Evolutionary conservation across 2,797 vertebrate species (phyloP).

Genomic region (Danio tinwini): DNA sequence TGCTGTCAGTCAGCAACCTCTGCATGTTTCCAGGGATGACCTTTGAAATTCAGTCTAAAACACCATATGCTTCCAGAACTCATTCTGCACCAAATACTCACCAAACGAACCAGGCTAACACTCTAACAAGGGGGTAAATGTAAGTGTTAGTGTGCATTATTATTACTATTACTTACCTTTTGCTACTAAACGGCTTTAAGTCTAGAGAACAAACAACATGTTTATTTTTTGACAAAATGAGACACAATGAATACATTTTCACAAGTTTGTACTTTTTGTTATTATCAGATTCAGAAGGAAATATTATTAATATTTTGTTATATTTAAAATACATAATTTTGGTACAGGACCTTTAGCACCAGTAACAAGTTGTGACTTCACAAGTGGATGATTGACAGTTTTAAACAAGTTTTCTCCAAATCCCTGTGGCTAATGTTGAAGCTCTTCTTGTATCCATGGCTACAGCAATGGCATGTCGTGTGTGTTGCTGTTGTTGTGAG

Average conservation of each 20-base stretch:
- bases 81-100: conserved; percentile 40
- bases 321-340: neutral
- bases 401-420: conserved; percentile 46
- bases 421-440: conserved; percentile 43
- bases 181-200: too few species aligned
- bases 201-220: too few species aligned
- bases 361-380: conserved; percentile 11
- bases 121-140: neutral
- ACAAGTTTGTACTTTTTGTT: too few species aligned
- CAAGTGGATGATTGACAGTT: conserved; percentile 45
- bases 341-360: conserved; percentile 22
- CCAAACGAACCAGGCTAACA: neutral
- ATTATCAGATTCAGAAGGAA: too few species aligned
- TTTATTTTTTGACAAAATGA: too few species aligned
- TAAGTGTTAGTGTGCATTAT: too few species aligned
- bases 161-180: too few species aligned
- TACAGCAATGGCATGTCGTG: conserved; percentile 42
- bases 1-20: conserved; percentile 47
- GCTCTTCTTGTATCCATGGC: conserved; percentile 58
- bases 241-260: too few species aligned
- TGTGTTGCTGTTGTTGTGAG: conserved; percentile 42
- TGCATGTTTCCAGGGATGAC: conserved; percentile 40
- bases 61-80: conserved; percentile 40
- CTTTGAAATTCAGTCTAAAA: conserved; percentile 35
- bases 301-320: neutral